phyloP scores from a whole-genome alignment of 2,797 vertebrate genomes.

The Hephaestus fuliginosus region DNA sequence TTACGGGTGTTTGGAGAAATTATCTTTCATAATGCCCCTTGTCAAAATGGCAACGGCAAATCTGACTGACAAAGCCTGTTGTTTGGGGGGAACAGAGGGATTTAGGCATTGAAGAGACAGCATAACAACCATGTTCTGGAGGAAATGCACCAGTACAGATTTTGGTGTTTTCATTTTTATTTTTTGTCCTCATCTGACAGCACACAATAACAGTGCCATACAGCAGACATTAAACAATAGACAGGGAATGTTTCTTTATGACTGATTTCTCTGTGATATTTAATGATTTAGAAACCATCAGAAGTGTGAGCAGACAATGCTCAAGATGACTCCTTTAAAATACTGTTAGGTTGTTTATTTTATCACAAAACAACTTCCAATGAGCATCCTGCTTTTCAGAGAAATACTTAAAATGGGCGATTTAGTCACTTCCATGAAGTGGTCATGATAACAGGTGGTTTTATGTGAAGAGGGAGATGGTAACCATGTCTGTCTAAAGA shows the following conservation, averaged over 20 bases:
- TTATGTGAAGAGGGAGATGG: too few species aligned
- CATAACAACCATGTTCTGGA: background rate
- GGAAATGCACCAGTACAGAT: background rate
- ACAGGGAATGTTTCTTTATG: background rate
- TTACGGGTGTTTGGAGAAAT: background rate
- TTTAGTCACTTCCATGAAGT: background rate
- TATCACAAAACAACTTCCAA: background rate
- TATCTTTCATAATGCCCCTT: background rate
- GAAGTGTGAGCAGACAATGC: background rate
- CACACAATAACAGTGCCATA: background rate
- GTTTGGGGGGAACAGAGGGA: background rate
- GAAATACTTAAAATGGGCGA: background rate
- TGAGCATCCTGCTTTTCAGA: background rate
- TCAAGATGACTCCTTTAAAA: background rate
- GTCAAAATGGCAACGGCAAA: background rate
- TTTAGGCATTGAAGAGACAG: background rate
- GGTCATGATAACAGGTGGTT: too few species aligned
- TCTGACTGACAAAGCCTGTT: conserved; percentile 5
- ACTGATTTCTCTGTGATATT: background rate
- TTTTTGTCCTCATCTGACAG: background rate
- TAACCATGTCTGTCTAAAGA: too few species aligned
- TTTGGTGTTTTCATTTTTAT: background rate
- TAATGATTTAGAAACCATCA: background rate
- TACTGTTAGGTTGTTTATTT: background rate
- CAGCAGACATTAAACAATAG: background rate